Base-by-base conservation (phyloP, 2,888 invertebrate species). In the Drosophila limbata region DNA sequence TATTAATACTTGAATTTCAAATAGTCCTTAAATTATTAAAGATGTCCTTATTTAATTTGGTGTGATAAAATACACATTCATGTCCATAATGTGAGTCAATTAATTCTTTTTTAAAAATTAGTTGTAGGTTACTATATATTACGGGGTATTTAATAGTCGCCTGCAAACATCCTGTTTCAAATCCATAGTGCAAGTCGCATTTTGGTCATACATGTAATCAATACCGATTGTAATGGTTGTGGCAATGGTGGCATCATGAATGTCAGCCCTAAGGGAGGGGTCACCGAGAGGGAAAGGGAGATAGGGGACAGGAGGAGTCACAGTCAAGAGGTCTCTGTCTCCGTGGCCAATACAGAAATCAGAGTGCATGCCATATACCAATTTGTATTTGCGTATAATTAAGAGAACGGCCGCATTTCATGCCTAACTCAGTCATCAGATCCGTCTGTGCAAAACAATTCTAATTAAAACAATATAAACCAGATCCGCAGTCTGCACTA, bases 201-300 rank as follows among this genome's bases (percentile, higher is more conserved):
- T 77, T 79, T 48, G 75, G 74, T 17, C 45, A 47, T 75, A 59
- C 76, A 59, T 68, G 74, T 84, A 88, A 88, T 88, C 87, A 84
- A 88, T 88, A 76, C 56, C 74, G 67, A 74, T 88, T 88, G 89
- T 77, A 80, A 77, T 75, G 77, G 67, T 42, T 81, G 82, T 84
- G 67, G 63, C 65, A 65, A 37, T 64, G 55, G 47, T 48, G 65
- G 45, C 73, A 68, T 66, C 69, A 73, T 71, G 72, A 73, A 65
- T 73, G 71, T 55, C 69, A 55, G 65, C 52, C 21, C 33, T 25
- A 44, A 44, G 44, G 39, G 21, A 31, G 48, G 21, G 6, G 28
- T 9, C 39, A 42, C 19, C 33, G 9, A 15, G 51, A 11, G 47
- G 5, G 10, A 11, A 47, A 4, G 9, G 37, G 15, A 21, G 21